Evolutionary conservation across 2,113 vertebrate genomes (phyloP), one percentile per base, ranked within the genome.

Genomic region (Cygnus atratus): DNA sequence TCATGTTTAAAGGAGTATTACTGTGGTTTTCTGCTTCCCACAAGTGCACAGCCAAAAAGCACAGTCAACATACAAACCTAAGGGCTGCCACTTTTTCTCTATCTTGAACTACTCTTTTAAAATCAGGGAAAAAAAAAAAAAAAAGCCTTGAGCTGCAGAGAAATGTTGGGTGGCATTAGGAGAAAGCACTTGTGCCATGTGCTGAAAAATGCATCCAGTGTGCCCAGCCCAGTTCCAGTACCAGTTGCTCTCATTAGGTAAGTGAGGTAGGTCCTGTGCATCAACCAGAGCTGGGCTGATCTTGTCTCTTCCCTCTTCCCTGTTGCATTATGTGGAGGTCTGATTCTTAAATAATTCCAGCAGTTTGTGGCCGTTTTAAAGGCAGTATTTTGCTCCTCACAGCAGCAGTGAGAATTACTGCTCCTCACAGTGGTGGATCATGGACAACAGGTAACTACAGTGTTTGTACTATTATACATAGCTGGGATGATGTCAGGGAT

Each of bases 401-500:
- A 55, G 52, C 26, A 55, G 26, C 15, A 16, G 52, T 29, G 52
- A 29, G 52, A 28, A 29, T 26, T 28, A 55, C 52, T 29, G 50
- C 24, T 52, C 24, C 54, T 66, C 4, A 0, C 16, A 9, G 46
- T 25, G 39, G 20, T 43, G 5, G 5, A 10, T 67, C 5, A 2
- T 12, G 11, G 35, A 2, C 74, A 44, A 8, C n/a, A 22, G 24
- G 24, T 18, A 6, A 44, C 26, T 25, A 41, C 13, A 17, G 2
- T 5, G 13, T 62, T 70, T 43, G 5, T 35, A 12, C 10, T 0
- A 0, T 41, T 66, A 26, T 4, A 29, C 3, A 2, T 7, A 77
- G 24, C 20, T 58, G 75, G 21, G 43, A 55, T 62, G 46, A 33
- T 41, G 41, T 43, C 35, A 67, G 41, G 15, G 12, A n/a, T 37